phyloP scores from a whole-genome alignment of 2,888 invertebrate species.

The Marronus borbonicus region DNA sequence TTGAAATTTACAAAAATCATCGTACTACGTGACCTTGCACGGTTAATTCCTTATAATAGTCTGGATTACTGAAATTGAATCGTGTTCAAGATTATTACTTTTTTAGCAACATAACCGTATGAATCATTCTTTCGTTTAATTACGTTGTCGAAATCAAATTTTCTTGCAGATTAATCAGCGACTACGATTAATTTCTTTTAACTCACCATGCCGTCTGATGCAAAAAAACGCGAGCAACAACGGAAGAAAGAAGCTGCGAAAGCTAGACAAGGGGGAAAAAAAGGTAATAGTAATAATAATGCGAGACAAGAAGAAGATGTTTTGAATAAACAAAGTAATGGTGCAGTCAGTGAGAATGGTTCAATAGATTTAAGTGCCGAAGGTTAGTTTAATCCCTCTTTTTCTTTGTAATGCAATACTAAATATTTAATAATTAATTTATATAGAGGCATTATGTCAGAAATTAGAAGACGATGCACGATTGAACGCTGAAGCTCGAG shows the following conservation, averaged over 20 bases:
- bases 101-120: background rate
- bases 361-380: conserved; percentile 78
- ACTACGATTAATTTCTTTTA: background rate
- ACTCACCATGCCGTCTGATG: conserved; percentile 93
- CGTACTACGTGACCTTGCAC: conserved; percentile 1
- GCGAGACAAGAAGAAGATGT: conserved; percentile 62
- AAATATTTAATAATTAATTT: conserved; percentile 57
- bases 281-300: conserved; percentile 63
- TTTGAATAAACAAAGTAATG: conserved; percentile 21
- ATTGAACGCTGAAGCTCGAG: conserved; percentile 93
- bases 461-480: conserved; percentile 93
- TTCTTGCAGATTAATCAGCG: background rate
- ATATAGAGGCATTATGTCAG: conserved; percentile 84
- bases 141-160: background rate
- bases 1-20: background rate
- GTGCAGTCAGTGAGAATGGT: conserved; percentile 70
- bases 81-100: background rate
- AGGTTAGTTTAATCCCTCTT: conserved; percentile 70
- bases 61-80: conserved; percentile 3
- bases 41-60: background rate
- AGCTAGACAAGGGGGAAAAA: conserved; percentile 74
- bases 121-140: background rate
- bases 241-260: conserved; percentile 97
- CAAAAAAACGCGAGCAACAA: conserved; percentile 97
- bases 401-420: background rate